These are phyloP conservation scores for Lytechinus variegatus DNA, from an alignment of 35 echinoderm and acorn worm species.

Conservation along the genomic window DNA sequence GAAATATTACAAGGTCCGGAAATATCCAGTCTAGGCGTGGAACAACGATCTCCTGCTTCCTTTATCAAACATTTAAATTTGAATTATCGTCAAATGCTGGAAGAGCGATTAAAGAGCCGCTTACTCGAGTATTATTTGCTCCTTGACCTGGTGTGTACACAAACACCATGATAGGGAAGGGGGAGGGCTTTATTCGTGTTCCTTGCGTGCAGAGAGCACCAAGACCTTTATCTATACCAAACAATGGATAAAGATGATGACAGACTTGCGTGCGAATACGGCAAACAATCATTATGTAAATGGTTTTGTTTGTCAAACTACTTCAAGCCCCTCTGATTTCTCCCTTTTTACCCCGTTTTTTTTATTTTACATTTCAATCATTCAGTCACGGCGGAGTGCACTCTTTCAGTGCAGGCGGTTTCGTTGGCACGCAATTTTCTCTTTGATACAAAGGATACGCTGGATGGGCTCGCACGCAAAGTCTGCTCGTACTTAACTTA, in stretches of 20 bases:
- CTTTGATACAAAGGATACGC: not conserved
- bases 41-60: not conserved
- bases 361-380: not conserved
- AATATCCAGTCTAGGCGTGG: not conserved
- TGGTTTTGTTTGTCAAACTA: constrained; percentile 52
- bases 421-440: constrained; percentile 30
- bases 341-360: not conserved
- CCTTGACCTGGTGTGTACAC: not conserved
- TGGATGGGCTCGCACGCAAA: constrained; percentile 27
- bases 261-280: constrained; percentile 41
- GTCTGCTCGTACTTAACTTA: not conserved
- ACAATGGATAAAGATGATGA: not conserved
- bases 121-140: not conserved
- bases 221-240: not conserved
- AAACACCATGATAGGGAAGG: not conserved
- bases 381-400: constrained; percentile 25
- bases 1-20: not conserved
- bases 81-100: not conserved
- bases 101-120: not conserved
- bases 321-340: not conserved
- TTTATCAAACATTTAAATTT: not conserved
- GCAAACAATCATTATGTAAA: constrained; percentile 46
- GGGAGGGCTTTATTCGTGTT: not conserved
- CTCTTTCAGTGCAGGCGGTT: constrained; percentile 5
- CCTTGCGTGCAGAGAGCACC: not conserved